Conservation (phyloP, 2,113 vertebrate species). For the Lichenostomus cassidix region DNA sequence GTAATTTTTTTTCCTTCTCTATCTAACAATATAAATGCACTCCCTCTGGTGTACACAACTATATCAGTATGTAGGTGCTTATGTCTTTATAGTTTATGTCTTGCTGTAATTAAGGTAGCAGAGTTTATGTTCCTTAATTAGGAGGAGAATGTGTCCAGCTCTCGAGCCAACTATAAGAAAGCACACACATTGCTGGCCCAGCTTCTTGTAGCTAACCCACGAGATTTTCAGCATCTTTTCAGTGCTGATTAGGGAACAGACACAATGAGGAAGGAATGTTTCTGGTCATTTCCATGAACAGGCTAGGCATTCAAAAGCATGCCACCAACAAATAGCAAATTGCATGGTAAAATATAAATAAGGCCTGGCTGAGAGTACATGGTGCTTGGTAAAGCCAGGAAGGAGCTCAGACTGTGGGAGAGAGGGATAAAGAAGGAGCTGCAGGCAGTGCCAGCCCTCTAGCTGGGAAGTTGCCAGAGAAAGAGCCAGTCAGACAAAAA, state of each 20-base stretch:
- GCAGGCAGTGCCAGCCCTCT: background rate
- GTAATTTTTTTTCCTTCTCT: background rate
- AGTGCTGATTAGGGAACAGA: background rate
- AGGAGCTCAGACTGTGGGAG: background rate
- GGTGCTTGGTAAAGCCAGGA: background rate
- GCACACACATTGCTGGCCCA: background rate
- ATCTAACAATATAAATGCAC: background rate
- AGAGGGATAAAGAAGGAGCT: background rate
- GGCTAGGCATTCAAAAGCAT: background rate
- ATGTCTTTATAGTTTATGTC: background rate
- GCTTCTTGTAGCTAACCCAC: background rate
- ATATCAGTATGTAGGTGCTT: background rate
- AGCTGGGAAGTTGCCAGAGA: background rate
- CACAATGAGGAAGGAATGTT: background rate
- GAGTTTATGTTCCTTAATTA: conserved; percentile 33
- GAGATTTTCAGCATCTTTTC: background rate
- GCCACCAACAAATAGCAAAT: background rate
- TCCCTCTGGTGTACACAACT: background rate
- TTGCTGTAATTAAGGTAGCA: conserved; percentile 11
- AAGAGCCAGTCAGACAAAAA: background rate
- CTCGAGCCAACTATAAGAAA: background rate
- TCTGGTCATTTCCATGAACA: background rate
- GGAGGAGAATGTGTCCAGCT: background rate
- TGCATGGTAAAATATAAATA: background rate
- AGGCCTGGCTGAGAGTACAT: background rate